Base-by-base conservation (phyloP, 2,888 invertebrate genomes). In the Actias luna region DNA sequence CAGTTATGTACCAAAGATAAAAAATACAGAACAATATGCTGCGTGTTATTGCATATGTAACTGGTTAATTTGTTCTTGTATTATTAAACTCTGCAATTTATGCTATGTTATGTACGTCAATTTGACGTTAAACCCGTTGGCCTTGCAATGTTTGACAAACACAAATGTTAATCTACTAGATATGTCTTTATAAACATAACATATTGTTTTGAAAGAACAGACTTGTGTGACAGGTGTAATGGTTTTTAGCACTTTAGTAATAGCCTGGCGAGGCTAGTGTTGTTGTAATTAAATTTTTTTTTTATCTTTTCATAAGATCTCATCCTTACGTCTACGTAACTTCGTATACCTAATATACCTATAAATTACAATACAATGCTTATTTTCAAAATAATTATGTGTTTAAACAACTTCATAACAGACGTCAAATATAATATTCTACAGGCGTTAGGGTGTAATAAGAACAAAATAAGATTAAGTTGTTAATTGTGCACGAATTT, bases 221-320 rank as follows among this genome's bases (percentile, higher is more conserved):
- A 22, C 59, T 52, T 63, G 59, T 59, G 36, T 52, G 59, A 29
- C 52, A n/a, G 36, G 59, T 55, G 59, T 72, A 77, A 79, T 76
- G 73, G 80, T 82, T 87, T 84, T 86, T 82, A 85, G 80, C 82
- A 73, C 78, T 85, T 81, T 68, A 71, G 79, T 77, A 80, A 82
- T 76, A 70, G 64, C 63, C 65, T 74, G 63, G 59, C 68, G 65
- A 67, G 69, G 70, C 4, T 61, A 63, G 64, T 71, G 67, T 72
- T 74, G 74, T 70, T 68, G 68, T 73, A 65, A 70, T 67, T 71
- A 63, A 68, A 68, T 68, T 63, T 71, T 72, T 68, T 75, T 74
- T 71, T 70, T 63, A 67, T 2, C 14, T 66, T 62, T 63, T 65
- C 57, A 63, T 65, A 59, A 62, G 61, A n/a, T n/a, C n/a, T n/a